phyloP scores from a whole-genome alignment of 2,888 invertebrate species.

The Sinotaia quadrata region DNA sequence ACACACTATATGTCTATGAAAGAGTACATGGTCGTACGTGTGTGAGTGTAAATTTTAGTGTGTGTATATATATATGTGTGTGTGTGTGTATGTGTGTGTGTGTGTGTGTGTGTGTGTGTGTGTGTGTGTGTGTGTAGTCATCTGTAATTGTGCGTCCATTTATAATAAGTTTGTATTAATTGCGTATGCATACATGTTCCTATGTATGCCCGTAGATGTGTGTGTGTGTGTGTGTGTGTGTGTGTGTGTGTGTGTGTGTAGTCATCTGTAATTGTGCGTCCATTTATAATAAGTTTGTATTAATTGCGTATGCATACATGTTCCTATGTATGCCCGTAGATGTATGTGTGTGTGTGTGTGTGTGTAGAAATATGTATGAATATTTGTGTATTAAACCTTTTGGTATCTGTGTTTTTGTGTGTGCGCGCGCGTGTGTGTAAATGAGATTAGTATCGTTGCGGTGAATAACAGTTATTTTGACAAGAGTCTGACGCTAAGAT shows the following conservation, averaged over 20 bases:
- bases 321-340: not conserved
- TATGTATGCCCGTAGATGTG: not conserved
- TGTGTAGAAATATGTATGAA: too few species aligned
- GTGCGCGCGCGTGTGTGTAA: not conserved
- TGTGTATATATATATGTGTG: slow-evolving; percentile 16
- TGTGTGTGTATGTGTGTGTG: slow-evolving; percentile 14
- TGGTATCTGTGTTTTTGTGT: too few species aligned
- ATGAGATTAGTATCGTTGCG: too few species aligned
- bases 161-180: not conserved
- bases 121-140: slow-evolving; percentile 20
- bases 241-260: slow-evolving; percentile 1
- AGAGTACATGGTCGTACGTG: not conserved
- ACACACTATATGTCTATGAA: slow-evolving; percentile 6
- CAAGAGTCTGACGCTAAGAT: too few species aligned
- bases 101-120: slow-evolving; percentile 18
- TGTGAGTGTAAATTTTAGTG: not conserved
- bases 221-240: too few species aligned
- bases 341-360: slow-evolving; percentile 2
- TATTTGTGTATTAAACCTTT: too few species aligned
- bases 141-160: not conserved
- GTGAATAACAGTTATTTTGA: too few species aligned
- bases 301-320: not conserved
- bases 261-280: too few species aligned
- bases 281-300: not conserved
- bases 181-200: not conserved